These are phyloP conservation scores for Rhinoptilus africanus DNA, from an alignment of 2,113 vertebrate genomes.

Conservation along the genomic window DNA sequence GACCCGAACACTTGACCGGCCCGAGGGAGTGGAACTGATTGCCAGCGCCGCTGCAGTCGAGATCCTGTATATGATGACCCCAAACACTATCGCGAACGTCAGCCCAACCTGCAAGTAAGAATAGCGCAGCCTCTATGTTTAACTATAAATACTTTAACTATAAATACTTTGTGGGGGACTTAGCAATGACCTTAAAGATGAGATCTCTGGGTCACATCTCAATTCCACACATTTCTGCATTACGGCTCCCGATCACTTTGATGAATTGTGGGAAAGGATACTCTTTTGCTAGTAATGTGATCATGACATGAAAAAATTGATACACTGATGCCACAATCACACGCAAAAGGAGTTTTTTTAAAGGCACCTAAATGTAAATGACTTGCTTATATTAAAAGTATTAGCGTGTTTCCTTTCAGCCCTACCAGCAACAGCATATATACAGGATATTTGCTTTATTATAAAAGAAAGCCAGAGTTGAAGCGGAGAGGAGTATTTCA, in stretches of 20 bases:
- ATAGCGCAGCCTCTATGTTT: background rate
- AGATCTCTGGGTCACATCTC: background rate
- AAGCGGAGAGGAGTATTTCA: background rate
- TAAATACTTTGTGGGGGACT: background rate
- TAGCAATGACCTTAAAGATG: no score
- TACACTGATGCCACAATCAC: background rate
- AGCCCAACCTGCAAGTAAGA: conserved; percentile 76
- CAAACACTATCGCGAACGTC: conserved; percentile 91
- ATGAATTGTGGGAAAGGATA: background rate
- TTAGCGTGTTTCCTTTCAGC: background rate
- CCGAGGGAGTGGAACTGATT: conserved; percentile 81
- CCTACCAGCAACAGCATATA: background rate
- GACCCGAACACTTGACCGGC: conserved; percentile 86
- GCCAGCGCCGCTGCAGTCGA: conserved; percentile 90
- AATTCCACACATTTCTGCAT: background rate
- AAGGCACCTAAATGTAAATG: background rate
- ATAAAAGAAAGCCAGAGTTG: background rate
- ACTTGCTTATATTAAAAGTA: background rate
- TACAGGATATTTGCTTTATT: background rate
- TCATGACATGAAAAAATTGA: background rate
- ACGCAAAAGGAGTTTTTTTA: background rate
- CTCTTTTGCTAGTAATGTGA: background rate
- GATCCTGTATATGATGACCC: conserved; percentile 94
- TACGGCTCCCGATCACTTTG: background rate
- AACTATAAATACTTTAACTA: background rate